Conservation (phyloP, 1,140 invertebrate genomes). For the Frieseomelitta varia region DNA sequence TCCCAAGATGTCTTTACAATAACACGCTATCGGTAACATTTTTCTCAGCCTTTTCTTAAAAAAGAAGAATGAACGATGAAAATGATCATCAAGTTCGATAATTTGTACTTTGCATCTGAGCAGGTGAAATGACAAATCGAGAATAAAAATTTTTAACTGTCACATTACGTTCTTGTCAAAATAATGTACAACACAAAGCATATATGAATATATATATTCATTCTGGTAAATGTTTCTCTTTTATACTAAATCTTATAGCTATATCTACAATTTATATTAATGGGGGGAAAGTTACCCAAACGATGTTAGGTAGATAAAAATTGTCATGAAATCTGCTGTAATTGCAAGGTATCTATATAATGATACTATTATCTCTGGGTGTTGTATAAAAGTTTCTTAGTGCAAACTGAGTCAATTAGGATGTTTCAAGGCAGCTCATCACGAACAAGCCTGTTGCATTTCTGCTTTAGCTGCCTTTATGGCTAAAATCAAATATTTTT, state of each 20-base stretch:
- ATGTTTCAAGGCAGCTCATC: slow-evolving; percentile 78
- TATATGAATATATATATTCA: slow-evolving; percentile 50
- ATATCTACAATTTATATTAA: slow-evolving; percentile 74
- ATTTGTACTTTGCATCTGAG: slow-evolving; percentile 65
- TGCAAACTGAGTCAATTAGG: slow-evolving; percentile 44
- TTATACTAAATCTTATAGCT: slow-evolving; percentile 59
- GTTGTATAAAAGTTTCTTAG: slow-evolving; percentile 51
- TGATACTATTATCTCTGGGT: slow-evolving; percentile 33
- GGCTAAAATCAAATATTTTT: slow-evolving; percentile 81
- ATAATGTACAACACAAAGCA: slow-evolving; percentile 62
- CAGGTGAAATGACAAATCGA: slow-evolving; percentile 54
- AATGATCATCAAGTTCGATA: slow-evolving; percentile 58
- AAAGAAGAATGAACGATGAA: slow-evolving; percentile 47
- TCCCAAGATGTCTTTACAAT: slow-evolving; percentile 63
- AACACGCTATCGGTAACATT: slow-evolving; percentile 56
- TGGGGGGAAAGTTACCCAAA: slow-evolving; percentile 62
- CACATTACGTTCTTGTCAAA: slow-evolving; percentile 41
- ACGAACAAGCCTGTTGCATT: slow-evolving; percentile 85
- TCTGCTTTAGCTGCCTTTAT: slow-evolving; percentile 86
- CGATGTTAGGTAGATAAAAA: slow-evolving; percentile 62
- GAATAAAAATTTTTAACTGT: slow-evolving; percentile 50
- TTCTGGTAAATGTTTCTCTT: slow-evolving; percentile 34
- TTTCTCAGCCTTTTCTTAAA: slow-evolving; percentile 58
- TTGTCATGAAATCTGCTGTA: slow-evolving; percentile 69
- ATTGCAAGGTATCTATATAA: slow-evolving; percentile 58